Evolutionary conservation across 2,113 vertebrate species (phyloP).

Genomic region (Hymenochirus boettgeri): DNA sequence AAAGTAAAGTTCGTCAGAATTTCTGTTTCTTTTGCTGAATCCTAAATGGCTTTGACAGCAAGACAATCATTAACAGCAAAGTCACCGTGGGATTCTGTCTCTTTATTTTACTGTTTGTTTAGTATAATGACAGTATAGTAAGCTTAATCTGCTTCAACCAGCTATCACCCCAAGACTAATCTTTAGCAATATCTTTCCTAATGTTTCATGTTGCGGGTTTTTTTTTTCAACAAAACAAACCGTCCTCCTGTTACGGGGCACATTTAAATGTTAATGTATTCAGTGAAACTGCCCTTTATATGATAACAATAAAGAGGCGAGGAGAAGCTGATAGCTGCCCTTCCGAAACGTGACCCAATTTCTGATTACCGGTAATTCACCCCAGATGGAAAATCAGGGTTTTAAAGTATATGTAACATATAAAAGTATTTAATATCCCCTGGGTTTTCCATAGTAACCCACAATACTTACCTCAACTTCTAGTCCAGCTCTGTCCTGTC

Average conservation of each 20-base stretch:
- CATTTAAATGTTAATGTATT: not conserved
- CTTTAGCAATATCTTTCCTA: no score
- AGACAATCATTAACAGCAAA: not conserved
- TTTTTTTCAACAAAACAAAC: no score
- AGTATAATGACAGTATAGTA: not conserved
- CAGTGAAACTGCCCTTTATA: not conserved
- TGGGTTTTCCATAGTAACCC: no score
- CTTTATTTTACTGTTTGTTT: not conserved
- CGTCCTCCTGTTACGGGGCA: not conserved
- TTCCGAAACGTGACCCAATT: constrained; percentile 7
- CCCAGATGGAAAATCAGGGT: no score
- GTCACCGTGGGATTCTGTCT: not conserved
- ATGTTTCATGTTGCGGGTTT: no score
- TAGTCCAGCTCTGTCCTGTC: no score
- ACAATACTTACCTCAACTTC: no score
- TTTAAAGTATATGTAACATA: no score
- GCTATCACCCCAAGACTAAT: not conserved
- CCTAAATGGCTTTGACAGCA: constrained; percentile 3
- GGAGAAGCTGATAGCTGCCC: not conserved
- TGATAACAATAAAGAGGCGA: not conserved
- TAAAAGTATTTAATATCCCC: no score
- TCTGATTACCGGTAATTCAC: no score
- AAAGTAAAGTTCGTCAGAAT: not conserved
- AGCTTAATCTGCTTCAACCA: not conserved
- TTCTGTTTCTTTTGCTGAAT: not conserved